A percentile compares a stretch with the other conserved stretches of the same genome.
phyloP scores from a whole-genome alignment of 2,797 vertebrate species.

The Microtus agrestis region DNA sequence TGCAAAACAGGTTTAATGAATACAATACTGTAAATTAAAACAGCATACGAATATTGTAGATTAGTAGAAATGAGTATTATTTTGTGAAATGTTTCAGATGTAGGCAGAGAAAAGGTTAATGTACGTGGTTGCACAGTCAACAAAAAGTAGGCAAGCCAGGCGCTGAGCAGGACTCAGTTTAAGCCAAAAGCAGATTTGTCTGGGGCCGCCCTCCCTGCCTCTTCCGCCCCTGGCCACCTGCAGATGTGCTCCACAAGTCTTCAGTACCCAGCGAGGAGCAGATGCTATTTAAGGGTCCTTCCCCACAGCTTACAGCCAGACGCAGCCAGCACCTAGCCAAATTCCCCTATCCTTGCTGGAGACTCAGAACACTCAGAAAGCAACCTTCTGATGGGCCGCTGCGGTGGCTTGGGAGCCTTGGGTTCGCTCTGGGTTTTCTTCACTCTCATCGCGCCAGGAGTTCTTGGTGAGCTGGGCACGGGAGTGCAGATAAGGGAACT shows the following conservation, averaged over 20 bases:
- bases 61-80: neutral
- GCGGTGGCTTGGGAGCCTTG: constrained; percentile 63
- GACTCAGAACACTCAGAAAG: neutral
- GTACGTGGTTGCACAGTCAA: neutral
- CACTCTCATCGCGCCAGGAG: constrained; percentile 66
- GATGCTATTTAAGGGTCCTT: constrained; percentile 59
- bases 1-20: neutral
- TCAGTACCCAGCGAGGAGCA: neutral
- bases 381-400: neutral
- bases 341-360: neutral
- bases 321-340: neutral
- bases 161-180: neutral
- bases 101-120: neutral
- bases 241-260: constrained; percentile 32
- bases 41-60: neutral
- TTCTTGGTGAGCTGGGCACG: constrained; percentile 75
- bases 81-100: constrained; percentile 6
- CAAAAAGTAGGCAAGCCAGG: neutral
- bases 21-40: too few species aligned
- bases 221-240: neutral
- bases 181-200: neutral
- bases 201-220: neutral
- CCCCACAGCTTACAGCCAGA: neutral
- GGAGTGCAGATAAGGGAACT: constrained; percentile 21
- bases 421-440: constrained; percentile 50